A percentile compares a stretch with the other conserved stretches of the same genome.
Evolutionary conservation across 1,140 invertebrate species (phyloP).

Genomic region (Proctacanthus coquilletti): DNA sequence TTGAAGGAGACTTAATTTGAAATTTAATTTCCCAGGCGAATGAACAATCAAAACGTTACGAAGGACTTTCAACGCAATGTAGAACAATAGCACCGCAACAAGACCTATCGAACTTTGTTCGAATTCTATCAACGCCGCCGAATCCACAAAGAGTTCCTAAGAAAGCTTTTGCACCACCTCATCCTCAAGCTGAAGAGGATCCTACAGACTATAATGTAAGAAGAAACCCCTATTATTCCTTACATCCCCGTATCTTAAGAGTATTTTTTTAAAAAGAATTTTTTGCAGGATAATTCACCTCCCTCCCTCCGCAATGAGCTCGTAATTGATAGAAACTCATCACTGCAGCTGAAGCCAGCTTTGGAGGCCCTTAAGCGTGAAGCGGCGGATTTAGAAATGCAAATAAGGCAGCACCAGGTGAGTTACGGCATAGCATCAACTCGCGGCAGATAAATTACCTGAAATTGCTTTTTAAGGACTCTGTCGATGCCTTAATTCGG

Average conservation of each 20-base stretch:
- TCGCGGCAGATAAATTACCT: neutral
- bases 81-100: slow-evolving; percentile 45
- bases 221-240: slow-evolving; percentile 1
- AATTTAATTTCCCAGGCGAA: slow-evolving; percentile 41
- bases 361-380: slow-evolving; percentile 69
- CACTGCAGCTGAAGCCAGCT: slow-evolving; percentile 50
- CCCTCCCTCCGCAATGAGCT: slow-evolving; percentile 67
- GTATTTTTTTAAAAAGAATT: no score
- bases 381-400: slow-evolving; percentile 60
- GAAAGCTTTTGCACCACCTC: slow-evolving; percentile 49
- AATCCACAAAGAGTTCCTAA: slow-evolving; percentile 38
- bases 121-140: slow-evolving; percentile 42
- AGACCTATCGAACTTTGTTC: slow-evolving; percentile 58
- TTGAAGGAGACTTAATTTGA: no score
- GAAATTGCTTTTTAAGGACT: slow-evolving; percentile 44
- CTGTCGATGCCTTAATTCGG: slow-evolving; percentile 63
- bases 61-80: slow-evolving; percentile 52
- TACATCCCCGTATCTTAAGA: no score
- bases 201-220: slow-evolving; percentile 23
- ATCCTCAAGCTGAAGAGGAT: slow-evolving; percentile 32
- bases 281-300: slow-evolving; percentile 43
- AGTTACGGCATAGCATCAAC: no score
- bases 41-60: slow-evolving; percentile 61
- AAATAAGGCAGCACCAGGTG: slow-evolving; percentile 67
- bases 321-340: slow-evolving; percentile 61